phyloP scores from a whole-genome alignment of 2,113 vertebrate genomes.

The Muntiacus muntjak region DNA sequence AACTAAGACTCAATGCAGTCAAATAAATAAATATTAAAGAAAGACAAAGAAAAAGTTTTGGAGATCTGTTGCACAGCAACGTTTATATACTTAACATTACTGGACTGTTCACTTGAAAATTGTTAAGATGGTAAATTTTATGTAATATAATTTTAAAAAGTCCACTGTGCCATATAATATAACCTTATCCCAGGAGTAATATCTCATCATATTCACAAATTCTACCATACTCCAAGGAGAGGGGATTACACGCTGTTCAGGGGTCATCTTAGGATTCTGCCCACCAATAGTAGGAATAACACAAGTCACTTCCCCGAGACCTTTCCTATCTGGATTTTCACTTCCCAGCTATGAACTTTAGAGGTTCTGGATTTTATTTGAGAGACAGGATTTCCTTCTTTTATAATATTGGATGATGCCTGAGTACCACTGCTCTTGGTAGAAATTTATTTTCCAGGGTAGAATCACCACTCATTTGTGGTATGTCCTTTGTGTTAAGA shows the following conservation, averaged over 20 bases:
- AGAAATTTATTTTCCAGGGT: background rate
- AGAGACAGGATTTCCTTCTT: slow-evolving; percentile 17
- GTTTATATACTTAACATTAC: background rate
- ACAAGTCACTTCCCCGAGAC: background rate
- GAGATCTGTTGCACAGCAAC: background rate
- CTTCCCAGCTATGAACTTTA: background rate
- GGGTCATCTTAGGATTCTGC: background rate
- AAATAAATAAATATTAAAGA: background rate
- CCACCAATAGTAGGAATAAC: background rate
- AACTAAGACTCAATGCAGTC: background rate
- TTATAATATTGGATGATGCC: background rate
- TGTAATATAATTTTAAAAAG: background rate
- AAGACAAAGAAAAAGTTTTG: background rate
- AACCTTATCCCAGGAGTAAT: background rate
- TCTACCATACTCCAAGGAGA: background rate
- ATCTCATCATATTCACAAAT: background rate
- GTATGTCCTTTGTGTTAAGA: background rate
- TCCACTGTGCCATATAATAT: background rate
- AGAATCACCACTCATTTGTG: background rate
- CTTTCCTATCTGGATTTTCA: background rate
- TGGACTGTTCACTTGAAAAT: background rate
- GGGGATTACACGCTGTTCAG: background rate
- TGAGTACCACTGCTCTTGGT: background rate
- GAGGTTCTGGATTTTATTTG: background rate
- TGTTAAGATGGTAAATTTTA: background rate